Evolutionary conservation across 2,113 vertebrate genomes (phyloP).

Genomic region (Python bivittatus): DNA sequence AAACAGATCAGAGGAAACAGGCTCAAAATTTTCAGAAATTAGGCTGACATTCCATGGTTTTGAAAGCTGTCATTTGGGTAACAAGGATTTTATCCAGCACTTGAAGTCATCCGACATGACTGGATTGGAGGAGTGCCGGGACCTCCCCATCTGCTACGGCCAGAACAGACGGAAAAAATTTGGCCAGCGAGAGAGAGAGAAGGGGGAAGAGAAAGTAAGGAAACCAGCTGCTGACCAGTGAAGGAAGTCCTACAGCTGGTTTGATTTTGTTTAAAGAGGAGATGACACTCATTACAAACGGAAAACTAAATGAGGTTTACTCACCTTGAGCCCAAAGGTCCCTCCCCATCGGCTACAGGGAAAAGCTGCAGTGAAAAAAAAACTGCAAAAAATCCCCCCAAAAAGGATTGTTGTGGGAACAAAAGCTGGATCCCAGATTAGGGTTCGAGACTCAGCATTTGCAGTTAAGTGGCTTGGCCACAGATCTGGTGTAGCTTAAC

Average conservation of each 20-base stretch:
- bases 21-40: conserved; percentile 71
- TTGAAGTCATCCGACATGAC: background rate
- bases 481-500: background rate
- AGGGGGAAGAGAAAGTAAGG: conserved; percentile 15
- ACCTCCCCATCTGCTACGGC: conserved; percentile 60
- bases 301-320: background rate
- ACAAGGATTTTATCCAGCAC: conserved; percentile 35
- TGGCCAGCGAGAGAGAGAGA: conserved; percentile 41
- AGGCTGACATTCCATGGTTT: conserved; percentile 4
- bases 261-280: conserved; percentile 26
- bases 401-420: background rate
- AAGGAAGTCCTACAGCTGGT: conserved; percentile 40
- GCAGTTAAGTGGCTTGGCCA: background rate
- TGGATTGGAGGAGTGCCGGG: conserved; percentile 50
- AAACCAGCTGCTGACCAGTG: conserved; percentile 46
- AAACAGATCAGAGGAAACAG: conserved; percentile 79
- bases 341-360: background rate
- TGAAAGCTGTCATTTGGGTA: conserved; percentile 60
- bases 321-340: background rate
- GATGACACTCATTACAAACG: conserved; percentile 39
- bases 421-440: background rate
- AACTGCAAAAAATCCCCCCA: background rate
- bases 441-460: background rate
- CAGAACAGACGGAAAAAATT: conserved; percentile 56
- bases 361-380: background rate